Percentiles rank a stretch among this genome's conserved stretches.
Conservation (phyloP, 2,797 vertebrate species). For the Petrocephalus sullivani region DNA sequence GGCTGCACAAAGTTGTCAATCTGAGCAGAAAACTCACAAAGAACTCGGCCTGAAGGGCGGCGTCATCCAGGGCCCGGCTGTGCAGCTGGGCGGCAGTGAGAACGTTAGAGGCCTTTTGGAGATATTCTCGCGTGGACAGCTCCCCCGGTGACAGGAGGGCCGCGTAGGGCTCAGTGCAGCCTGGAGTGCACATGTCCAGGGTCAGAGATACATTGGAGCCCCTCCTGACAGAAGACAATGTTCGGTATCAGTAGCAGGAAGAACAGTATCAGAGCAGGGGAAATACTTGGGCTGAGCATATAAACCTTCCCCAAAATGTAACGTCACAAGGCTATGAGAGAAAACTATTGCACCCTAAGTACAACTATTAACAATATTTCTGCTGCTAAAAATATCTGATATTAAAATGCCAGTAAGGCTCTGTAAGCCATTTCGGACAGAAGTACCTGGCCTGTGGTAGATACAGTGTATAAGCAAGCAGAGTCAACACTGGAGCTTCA, state of each 20-base stretch:
- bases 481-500: slow-evolving; percentile 39
- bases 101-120: slow-evolving; percentile 76
- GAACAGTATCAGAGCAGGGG: not conserved
- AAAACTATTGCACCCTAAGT: not conserved
- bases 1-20: not conserved
- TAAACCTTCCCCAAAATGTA: not conserved
- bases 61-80: slow-evolving; percentile 83
- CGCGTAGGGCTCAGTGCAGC: slow-evolving; percentile 87
- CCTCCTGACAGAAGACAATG: slow-evolving; percentile 62
- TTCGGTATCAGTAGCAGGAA: not conserved
- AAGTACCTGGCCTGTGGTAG: not conserved
- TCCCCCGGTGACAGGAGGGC: slow-evolving; percentile 88
- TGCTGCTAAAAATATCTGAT: not conserved
- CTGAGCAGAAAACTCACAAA: slow-evolving; percentile 71
- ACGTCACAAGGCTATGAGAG: not conserved
- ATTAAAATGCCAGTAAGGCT: not conserved
- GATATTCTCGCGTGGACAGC: slow-evolving; percentile 83
- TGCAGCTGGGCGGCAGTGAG: slow-evolving; percentile 83
- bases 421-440: not conserved
- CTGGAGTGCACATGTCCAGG: slow-evolving; percentile 94
- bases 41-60: slow-evolving; percentile 88
- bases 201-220: slow-evolving; percentile 97
- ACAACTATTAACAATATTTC: not conserved
- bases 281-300: not conserved
- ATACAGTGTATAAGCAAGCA: not conserved